A percentile compares a stretch with the other conserved stretches of the same genome.
phyloP scores from a whole-genome alignment of 2,888 invertebrate species.

The Scrobipalpa costella region DNA sequence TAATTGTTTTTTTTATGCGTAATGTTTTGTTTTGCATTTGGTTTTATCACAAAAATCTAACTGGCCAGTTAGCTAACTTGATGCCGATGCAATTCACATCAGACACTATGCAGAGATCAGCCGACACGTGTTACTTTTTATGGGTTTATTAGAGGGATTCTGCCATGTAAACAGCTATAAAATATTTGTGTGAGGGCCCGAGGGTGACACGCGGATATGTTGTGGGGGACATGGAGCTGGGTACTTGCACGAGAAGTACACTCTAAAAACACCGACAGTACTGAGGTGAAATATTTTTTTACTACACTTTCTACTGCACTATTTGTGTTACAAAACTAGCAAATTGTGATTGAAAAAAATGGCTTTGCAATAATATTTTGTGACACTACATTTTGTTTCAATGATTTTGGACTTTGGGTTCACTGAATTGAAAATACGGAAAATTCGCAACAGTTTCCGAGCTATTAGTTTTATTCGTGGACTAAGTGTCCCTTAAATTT shows the following conservation, averaged over 20 bases:
- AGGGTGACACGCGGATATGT: constrained; percentile 28
- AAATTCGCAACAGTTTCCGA: background rate
- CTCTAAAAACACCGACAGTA: background rate
- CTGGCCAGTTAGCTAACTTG: background rate
- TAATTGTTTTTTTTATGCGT: background rate
- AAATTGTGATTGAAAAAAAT: too few species aligned
- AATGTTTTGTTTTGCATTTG: background rate
- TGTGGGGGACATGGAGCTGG: constrained; percentile 19
- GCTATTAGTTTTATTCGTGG: constrained; percentile 10
- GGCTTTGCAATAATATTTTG: too few species aligned
- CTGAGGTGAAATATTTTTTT: background rate
- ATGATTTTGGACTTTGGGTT: background rate
- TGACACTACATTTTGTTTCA: background rate
- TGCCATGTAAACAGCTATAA: constrained; percentile 30
- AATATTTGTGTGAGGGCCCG: constrained; percentile 29
- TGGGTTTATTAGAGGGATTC: constrained; percentile 31
- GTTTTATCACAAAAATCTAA: background rate
- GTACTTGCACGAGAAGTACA: background rate
- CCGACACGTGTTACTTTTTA: constrained; percentile 28
- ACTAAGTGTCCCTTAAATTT: constrained; percentile 2
- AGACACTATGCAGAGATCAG: background rate
- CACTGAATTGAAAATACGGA: background rate
- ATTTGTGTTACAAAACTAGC: too few species aligned
- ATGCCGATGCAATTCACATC: background rate
- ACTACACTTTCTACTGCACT: too few species aligned